phyloP scores from a whole-genome alignment of 35 echinoderm and acorn worm genomes.

The Lytechinus variegatus region DNA sequence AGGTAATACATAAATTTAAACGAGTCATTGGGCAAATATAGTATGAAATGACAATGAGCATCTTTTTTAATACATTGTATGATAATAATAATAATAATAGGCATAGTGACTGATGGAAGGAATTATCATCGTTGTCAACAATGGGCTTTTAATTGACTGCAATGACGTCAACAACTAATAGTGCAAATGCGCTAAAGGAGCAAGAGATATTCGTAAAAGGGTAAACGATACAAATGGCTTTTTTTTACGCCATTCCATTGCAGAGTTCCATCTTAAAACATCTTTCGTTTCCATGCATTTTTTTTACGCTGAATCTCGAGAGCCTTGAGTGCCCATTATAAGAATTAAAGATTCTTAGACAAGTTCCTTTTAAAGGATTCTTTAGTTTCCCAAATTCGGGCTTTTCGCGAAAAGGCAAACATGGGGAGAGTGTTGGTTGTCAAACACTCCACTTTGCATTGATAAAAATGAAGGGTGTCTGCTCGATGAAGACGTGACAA shows the following conservation, averaged over 20 bases:
- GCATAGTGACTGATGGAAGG: background rate
- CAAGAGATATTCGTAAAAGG: background rate
- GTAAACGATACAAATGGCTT: background rate
- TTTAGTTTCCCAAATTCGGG: background rate
- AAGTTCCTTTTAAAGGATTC: background rate
- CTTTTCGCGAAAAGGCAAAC: background rate
- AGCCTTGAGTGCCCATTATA: slow-evolving; percentile 16
- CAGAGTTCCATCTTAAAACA: background rate
- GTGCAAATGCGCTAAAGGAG: background rate
- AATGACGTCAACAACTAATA: background rate
- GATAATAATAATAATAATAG: too few relatives aligned
- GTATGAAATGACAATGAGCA: too few relatives aligned
- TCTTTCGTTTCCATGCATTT: background rate
- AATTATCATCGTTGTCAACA: background rate
- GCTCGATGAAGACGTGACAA: background rate
- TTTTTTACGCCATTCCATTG: background rate
- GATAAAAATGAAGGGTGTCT: background rate
- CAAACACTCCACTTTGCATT: background rate
- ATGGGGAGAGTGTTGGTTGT: background rate
- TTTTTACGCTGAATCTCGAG: background rate
- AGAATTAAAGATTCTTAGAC: background rate
- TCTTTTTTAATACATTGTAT: too few relatives aligned
- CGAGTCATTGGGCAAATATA: too few relatives aligned
- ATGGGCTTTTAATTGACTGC: background rate
- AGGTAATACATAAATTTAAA: too few relatives aligned